phyloP scores from a whole-genome alignment of 1,140 invertebrate species.

The Harpegnathos saltator region DNA sequence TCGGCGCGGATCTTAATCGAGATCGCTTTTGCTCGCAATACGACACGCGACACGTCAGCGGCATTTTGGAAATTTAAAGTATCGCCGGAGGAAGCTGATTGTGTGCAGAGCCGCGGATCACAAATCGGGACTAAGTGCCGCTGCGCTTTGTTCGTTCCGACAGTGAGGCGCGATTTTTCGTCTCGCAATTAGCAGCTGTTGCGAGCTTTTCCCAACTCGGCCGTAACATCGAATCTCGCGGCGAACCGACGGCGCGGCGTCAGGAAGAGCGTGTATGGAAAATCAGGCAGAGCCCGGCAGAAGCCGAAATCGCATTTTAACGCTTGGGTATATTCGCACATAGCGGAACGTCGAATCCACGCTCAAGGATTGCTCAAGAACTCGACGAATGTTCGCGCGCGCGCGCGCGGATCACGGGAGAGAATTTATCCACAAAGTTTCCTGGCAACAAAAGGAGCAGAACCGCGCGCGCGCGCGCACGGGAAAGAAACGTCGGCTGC shows the following conservation, averaged over 20 bases:
- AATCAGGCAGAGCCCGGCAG: neutral
- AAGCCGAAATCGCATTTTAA: neutral
- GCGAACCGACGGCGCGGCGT: neutral
- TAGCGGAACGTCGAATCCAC: neutral
- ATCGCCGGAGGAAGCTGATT: too few species aligned
- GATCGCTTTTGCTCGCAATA: too few species aligned
- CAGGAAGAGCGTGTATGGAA: neutral
- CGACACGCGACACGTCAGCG: too few species aligned
- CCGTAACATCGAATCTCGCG: neutral
- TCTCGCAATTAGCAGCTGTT: neutral
- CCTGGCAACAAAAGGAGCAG: constrained; percentile 21
- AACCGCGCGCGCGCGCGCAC: neutral
- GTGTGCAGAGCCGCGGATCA: too few species aligned
- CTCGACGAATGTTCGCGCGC: neutral
- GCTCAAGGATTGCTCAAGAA: neutral
- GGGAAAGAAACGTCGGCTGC: constrained; percentile 56
- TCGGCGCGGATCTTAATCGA: neutral
- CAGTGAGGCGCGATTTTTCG: too few species aligned
- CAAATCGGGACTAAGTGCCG: too few species aligned
- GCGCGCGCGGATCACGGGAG: neutral
- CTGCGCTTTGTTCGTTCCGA: too few species aligned
- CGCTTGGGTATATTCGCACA: neutral
- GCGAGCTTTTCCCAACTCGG: neutral
- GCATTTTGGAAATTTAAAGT: too few species aligned
- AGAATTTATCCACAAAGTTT: constrained; percentile 50